phyloP scores from a whole-genome alignment of 2,888 invertebrate species.

The Charanyca ferruginea region DNA sequence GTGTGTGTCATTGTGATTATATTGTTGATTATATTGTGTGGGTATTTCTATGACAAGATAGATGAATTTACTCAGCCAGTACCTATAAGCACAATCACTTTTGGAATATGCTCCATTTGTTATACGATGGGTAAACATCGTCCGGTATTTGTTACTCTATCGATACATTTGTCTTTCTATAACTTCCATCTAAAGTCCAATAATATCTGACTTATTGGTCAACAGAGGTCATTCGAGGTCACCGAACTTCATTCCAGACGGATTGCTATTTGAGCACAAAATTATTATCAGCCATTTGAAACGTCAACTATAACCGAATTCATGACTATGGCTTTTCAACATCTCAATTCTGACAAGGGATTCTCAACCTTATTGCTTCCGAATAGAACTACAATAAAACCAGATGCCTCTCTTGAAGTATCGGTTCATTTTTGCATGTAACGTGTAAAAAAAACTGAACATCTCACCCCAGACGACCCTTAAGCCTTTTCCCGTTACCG shows the following conservation, averaged over 20 bases:
- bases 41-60: not conserved
- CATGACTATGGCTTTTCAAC: conserved; percentile 21
- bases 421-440: conserved; percentile 56
- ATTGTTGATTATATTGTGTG: not conserved
- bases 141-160: conserved; percentile 13
- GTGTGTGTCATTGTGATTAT: too few species aligned
- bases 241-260: conserved; percentile 4
- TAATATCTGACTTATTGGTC: conserved; percentile 21
- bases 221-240: conserved; percentile 15
- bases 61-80: not conserved
- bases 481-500: conserved; percentile 69
- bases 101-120: conserved; percentile 6
- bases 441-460: conserved; percentile 63
- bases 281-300: conserved; percentile 38
- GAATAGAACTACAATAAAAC: conserved; percentile 45
- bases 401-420: conserved; percentile 35
- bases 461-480: conserved; percentile 67
- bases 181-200: conserved; percentile 3
- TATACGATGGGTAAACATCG: conserved; percentile 7
- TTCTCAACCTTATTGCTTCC: conserved; percentile 25
- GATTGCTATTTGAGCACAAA: conserved; percentile 23
- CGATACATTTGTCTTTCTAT: conserved; percentile 7
- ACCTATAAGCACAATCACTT: not conserved
- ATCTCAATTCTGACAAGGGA: conserved; percentile 11
- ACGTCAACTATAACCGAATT: conserved; percentile 30